Conservation (phyloP, 2,888 invertebrate genomes). For the Danaus chrysippus region DNA sequence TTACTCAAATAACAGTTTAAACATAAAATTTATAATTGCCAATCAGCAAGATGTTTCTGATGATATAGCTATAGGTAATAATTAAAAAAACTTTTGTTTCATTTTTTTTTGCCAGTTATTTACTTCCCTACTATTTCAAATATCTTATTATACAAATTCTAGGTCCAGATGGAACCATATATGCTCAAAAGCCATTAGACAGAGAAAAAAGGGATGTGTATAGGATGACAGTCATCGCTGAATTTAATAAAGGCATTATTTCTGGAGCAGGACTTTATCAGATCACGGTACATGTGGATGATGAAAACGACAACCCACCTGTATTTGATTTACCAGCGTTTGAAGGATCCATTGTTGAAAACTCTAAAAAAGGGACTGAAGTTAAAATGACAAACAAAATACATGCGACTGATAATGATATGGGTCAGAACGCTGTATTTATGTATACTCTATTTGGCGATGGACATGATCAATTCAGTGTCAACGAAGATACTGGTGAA, state of each 20-base stretch:
- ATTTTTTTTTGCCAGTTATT: neutral
- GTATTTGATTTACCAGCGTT: slow-evolving; percentile 85
- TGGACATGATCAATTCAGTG: slow-evolving; percentile 84
- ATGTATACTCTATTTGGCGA: slow-evolving; percentile 85
- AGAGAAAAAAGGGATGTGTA: slow-evolving; percentile 86
- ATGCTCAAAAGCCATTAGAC: slow-evolving; percentile 86
- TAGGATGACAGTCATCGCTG: slow-evolving; percentile 88
- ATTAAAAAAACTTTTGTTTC: neutral
- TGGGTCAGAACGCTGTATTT: slow-evolving; percentile 83
- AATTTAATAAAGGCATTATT: slow-evolving; percentile 84
- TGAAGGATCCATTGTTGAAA: slow-evolving; percentile 88
- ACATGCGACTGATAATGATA: slow-evolving; percentile 85
- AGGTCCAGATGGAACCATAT: slow-evolving; percentile 87
- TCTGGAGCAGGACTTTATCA: slow-evolving; percentile 88
- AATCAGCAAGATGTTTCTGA: slow-evolving; percentile 90
- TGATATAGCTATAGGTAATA: slow-evolving; percentile 84
- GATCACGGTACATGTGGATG: slow-evolving; percentile 88
- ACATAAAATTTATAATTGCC: slow-evolving; percentile 86
- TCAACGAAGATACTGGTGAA: slow-evolving; percentile 82
- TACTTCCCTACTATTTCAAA: neutral
- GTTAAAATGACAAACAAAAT: slow-evolving; percentile 84
- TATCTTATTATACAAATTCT: slow-evolving; percentile 28
- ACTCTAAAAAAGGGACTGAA: slow-evolving; percentile 84
- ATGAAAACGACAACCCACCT: slow-evolving; percentile 93
- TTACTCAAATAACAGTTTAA: slow-evolving; percentile 58